Evolutionary conservation across 2,797 vertebrate genomes (phyloP), one percentile per base, ranked within the genome.

Genomic region (Diplodus sargus): DNA sequence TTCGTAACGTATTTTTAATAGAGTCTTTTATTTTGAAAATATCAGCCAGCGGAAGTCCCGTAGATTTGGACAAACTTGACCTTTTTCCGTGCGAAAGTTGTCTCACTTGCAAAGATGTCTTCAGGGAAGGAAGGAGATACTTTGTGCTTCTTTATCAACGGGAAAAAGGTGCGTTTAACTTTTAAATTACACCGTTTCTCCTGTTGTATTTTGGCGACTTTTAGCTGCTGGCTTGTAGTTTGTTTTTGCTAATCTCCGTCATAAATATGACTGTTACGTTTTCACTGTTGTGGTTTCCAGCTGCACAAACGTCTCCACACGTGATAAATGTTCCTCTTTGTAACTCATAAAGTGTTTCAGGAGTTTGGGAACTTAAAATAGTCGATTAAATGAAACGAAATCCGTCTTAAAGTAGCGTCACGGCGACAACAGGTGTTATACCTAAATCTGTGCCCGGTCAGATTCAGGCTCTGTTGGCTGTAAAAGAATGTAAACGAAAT

Each of bases 111-210:
- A 83, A 83, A 51, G 5, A 91, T 91, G 88, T 76, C 81, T 28
- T 42, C 63, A 2, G 63, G 14, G 1, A 47, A 47, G 8, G 8
- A 13, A 2, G 7, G 69, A 0, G 65, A 81, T 0, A 25, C 84
- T 48, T 87, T 97, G 58, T 43, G 96, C 60, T 94, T 97, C 90
- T 97, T 90, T 54, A 94, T 97, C 34, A 97, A 97, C 49, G 95
- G 96, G 2, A 94, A 87, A 75, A 95, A 94, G 96, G 97, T 97
- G 85, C 78, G 47, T 47, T 3, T 0, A 9, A 0, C 11, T 1
- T 56, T 20, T 3, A 15, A 3, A 20, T 0, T 0, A 0, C 28
- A 4, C 14, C 16, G 0, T 10, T 11, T 13, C 34, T 39, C 34
- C 34, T 39, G 34, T 39, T 34, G 30, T 34, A 34, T 1, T 5